A percentile compares a stretch with the other conserved stretches of the same genome.
Evolutionary conservation across 2,113 vertebrate species (phyloP).

Genomic region (Columba livia): DNA sequence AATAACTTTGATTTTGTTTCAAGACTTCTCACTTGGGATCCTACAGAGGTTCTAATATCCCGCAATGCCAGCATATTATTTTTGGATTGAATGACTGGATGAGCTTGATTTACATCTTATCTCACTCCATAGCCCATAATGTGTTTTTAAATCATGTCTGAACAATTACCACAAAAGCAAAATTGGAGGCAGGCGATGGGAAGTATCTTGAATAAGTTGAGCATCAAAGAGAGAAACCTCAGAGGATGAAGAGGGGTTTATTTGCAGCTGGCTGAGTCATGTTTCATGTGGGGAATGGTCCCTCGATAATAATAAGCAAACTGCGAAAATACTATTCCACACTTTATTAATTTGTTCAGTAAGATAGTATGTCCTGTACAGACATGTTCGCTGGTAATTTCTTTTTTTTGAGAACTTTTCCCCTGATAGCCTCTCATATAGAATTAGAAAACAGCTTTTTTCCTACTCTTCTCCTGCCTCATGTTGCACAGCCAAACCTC

Average conservation of each 20-base stretch:
- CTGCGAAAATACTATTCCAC: slow-evolving; percentile 56
- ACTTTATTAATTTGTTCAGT: slow-evolving; percentile 45
- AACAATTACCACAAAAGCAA: slow-evolving; percentile 56
- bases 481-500: not conserved
- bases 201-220: slow-evolving; percentile 55
- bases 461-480: not conserved
- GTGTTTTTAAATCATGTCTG: slow-evolving; percentile 69
- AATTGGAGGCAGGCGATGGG: slow-evolving; percentile 52
- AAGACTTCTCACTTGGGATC: slow-evolving; percentile 62
- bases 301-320: slow-evolving; percentile 62
- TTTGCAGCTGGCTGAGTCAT: slow-evolving; percentile 66
- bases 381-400: not conserved
- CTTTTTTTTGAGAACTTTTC: slow-evolving; percentile 24
- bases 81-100: slow-evolving; percentile 69
- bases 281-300: slow-evolving; percentile 58
- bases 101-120: slow-evolving; percentile 70
- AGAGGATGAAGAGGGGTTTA: slow-evolving; percentile 51
- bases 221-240: slow-evolving; percentile 68
- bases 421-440: slow-evolving; percentile 44
- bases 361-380: not conserved
- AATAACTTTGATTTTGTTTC: slow-evolving; percentile 63
- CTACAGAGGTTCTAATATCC: slow-evolving; percentile 42
- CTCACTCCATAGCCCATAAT: slow-evolving; percentile 37
- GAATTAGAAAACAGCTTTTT: not conserved
- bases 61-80: slow-evolving; percentile 54